Conservation (phyloP, 2,888 invertebrate species). For the Chrysolina americana region DNA sequence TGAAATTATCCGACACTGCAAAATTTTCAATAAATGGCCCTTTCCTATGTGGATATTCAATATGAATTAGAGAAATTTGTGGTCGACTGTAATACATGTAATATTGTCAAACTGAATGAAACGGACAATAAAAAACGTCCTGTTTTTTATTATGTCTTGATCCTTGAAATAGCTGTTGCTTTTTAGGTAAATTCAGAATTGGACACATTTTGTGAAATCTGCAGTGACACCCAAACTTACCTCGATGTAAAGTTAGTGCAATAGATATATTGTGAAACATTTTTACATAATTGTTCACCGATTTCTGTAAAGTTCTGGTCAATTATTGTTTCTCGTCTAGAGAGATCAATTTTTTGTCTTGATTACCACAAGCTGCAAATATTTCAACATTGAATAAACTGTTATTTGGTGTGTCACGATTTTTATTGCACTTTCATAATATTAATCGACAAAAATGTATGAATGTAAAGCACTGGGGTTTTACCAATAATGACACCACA, state of each 20-base stretch:
- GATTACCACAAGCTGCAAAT: neutral
- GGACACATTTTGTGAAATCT: neutral
- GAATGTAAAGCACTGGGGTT: neutral
- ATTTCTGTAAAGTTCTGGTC: neutral
- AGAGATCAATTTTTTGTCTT: neutral
- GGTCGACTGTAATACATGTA: too few relatives aligned
- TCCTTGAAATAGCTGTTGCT: neutral
- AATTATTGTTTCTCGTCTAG: constrained; percentile 1
- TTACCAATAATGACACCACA: too few relatives aligned
- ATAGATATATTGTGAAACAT: neutral
- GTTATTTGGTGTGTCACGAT: neutral
- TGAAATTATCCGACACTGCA: too few relatives aligned
- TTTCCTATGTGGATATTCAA: too few relatives aligned
- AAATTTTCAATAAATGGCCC: too few relatives aligned
- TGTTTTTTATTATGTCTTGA: too few relatives aligned
- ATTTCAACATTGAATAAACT: neutral
- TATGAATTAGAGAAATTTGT: too few relatives aligned
- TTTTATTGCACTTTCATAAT: neutral
- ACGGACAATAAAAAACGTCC: too few relatives aligned
- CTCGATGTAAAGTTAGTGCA: neutral
- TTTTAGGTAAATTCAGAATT: neutral
- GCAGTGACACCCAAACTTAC: neutral
- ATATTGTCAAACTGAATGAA: too few relatives aligned
- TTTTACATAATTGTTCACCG: neutral
- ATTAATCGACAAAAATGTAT: too few relatives aligned